phyloP scores from a whole-genome alignment of 1,140 invertebrate species.

The Drosophila bifasciata region DNA sequence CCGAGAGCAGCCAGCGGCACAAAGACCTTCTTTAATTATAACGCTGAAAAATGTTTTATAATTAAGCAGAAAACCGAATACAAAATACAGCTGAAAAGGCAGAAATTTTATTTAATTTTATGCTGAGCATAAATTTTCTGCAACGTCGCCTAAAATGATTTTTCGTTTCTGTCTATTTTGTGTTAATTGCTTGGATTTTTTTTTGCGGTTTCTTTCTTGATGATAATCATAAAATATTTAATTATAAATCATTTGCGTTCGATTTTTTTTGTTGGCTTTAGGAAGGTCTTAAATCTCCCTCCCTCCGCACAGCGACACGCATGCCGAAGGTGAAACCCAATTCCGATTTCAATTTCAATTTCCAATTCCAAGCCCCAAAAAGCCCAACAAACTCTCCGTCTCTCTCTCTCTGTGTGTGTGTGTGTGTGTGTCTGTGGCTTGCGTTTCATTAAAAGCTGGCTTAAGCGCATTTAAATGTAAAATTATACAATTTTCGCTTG shows the following conservation, averaged over 20 bases:
- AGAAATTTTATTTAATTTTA: constrained; percentile 43
- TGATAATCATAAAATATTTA: constrained; percentile 79
- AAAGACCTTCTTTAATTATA: constrained; percentile 67
- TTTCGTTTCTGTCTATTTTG: constrained; percentile 48
- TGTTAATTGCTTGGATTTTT: constrained; percentile 49
- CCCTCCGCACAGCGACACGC: constrained; percentile 29
- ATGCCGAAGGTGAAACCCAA: constrained; percentile 72
- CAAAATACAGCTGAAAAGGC: constrained; percentile 19
- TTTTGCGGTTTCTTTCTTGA: constrained; percentile 45
- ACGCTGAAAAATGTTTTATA: constrained; percentile 66
- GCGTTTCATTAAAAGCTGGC: constrained; percentile 75
- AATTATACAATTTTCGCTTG: constrained; percentile 71
- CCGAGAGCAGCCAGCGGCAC: constrained; percentile 30
- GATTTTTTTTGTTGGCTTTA: constrained; percentile 38
- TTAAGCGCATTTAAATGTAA: constrained; percentile 74
- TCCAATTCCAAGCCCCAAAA: constrained; percentile 7
- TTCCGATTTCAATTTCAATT: constrained; percentile 19
- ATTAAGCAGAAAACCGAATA: constrained; percentile 41
- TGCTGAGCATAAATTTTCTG: constrained; percentile 63
- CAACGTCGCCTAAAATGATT: constrained; percentile 60
- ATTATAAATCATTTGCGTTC: constrained; percentile 78
- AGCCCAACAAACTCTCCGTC: constrained; percentile 22
- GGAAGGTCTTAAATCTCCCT: too few relatives aligned
- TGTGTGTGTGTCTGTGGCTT: too few relatives aligned
- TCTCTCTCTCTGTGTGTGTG: constrained; percentile 6